phyloP scores from a whole-genome alignment of 92 coral and sea anemone species.

The Muricea muricata region DNA sequence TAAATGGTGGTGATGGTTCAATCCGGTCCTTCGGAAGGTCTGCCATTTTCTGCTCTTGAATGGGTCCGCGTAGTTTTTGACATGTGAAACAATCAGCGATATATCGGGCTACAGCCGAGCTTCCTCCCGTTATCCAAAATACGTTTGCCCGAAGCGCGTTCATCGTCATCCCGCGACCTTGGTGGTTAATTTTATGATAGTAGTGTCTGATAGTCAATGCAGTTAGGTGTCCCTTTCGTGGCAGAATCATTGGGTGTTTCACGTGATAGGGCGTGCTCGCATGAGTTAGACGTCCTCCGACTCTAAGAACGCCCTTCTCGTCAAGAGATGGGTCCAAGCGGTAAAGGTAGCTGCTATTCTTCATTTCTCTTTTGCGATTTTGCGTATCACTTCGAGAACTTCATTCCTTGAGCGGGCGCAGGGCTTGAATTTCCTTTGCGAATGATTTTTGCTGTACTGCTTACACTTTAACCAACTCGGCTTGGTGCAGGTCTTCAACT shows the following conservation, averaged over 20 bases:
- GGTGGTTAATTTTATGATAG: too few species aligned
- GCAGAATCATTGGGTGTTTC: too few species aligned
- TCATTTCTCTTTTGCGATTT: not conserved
- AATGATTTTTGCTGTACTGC: slow-evolving; percentile 35
- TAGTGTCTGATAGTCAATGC: too few species aligned
- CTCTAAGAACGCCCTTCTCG: too few species aligned
- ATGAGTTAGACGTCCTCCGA: too few species aligned
- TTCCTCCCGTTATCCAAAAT: slow-evolving; percentile 64
- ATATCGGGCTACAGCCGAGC: slow-evolving; percentile 32
- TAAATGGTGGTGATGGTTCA: slow-evolving; percentile 53
- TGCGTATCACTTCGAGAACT: not conserved
- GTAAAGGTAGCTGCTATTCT: too few species aligned
- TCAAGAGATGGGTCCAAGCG: too few species aligned
- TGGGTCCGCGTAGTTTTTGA: slow-evolving; percentile 29
- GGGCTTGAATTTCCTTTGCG: slow-evolving; percentile 22
- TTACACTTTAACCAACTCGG: slow-evolving; percentile 40
- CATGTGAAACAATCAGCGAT: slow-evolving; percentile 23
- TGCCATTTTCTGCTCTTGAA: slow-evolving; percentile 35
- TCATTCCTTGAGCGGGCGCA: not conserved
- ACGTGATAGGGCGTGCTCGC: too few species aligned
- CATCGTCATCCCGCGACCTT: slow-evolving; percentile 38
- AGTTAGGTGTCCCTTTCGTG: too few species aligned
- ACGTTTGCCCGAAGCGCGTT: slow-evolving; percentile 65
- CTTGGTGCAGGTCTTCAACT: slow-evolving; percentile 35
- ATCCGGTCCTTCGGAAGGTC: slow-evolving; percentile 51